Base-by-base conservation (phyloP, 2,113 vertebrate genomes). In the Neotoma lepida region DNA sequence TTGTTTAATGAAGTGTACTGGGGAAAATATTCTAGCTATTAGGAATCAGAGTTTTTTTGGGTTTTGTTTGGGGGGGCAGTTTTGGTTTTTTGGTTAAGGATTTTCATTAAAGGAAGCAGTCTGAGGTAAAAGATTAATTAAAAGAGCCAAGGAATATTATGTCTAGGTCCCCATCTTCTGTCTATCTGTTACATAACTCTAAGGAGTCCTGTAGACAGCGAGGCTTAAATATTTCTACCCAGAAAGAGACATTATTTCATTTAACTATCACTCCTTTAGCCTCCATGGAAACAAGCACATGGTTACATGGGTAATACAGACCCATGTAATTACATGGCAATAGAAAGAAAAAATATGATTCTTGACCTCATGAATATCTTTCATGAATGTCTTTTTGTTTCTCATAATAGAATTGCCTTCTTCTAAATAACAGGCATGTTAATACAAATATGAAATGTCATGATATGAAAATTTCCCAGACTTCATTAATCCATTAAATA, bases 1-100 rank as follows among this genome's bases (percentile, higher is more conserved):
- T 82, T 82, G 17, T 93, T 86, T 95, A 26, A 97, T 71, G 74
- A 94, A 41, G 56, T 58, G 73, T 49, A n/a, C 9, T 63, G 33
- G 17, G 10, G n/a, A 33, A 77, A 73, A 41, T 51, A 86, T 46
- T 76, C 68, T 46, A 63, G 71, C 4, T 82, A 78, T 86, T 81
- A 92, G 46, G 17, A 88, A 74, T 80, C 54, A 71, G 7, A 66
- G 35, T 5, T 10, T 6, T 56, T 81, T 58, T 9, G 6, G 61
- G 15, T 18, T 70, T 70, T 18, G 15, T n/a, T 54, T 39, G 24
- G 28, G 9, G 54, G 54, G 4, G 54, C 10, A 9, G 30, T 10
- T 78, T 54, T 17, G 15, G 8, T 77, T 51, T 49, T 24, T 54
- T 81, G 35, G 12, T 71, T 61, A 96, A 76, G 7, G 56, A 78